Conservation (phyloP, 2,888 invertebrate genomes). For the Corbicula japonica region DNA sequence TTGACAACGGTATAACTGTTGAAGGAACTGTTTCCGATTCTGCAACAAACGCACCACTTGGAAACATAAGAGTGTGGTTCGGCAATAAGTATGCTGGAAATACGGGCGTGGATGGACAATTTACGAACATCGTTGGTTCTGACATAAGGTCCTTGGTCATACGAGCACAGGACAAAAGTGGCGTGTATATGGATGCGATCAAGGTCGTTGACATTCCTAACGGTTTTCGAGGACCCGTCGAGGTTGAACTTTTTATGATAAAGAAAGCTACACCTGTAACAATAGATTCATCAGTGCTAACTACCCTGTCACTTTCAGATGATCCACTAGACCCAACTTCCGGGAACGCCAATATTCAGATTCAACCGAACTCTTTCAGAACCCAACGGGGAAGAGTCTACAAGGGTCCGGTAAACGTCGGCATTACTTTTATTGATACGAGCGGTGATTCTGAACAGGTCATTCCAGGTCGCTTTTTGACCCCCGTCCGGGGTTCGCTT, state of each 20-base stretch:
- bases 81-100: too few relatives aligned
- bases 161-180: not conserved
- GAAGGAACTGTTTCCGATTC: not conserved
- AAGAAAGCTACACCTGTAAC: slow-evolving; percentile 28
- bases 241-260: slow-evolving; percentile 18
- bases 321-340: not conserved
- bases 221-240: slow-evolving; percentile 29
- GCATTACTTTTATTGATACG: too few relatives aligned
- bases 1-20: not conserved
- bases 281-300: slow-evolving; percentile 4
- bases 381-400: slow-evolving; percentile 3
- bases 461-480: slow-evolving; percentile 6
- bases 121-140: not conserved
- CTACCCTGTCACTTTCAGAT: slow-evolving; percentile 15
- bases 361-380: too few relatives aligned
- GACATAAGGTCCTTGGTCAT: not conserved
- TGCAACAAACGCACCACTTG: not conserved
- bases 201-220: slow-evolving; percentile 26
- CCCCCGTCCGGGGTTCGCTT: not conserved
- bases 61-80: too few relatives aligned
- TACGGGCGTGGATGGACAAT: slow-evolving; percentile 3
- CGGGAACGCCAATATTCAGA: slow-evolving; percentile 14
- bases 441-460: not conserved
- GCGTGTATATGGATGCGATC: slow-evolving; percentile 22
- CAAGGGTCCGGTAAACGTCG: not conserved